A percentile compares a stretch with the other conserved stretches of the same genome.
Evolutionary conservation across 1,140 invertebrate genomes (phyloP).

Genomic region (Cyphomyrmex costatus): DNA sequence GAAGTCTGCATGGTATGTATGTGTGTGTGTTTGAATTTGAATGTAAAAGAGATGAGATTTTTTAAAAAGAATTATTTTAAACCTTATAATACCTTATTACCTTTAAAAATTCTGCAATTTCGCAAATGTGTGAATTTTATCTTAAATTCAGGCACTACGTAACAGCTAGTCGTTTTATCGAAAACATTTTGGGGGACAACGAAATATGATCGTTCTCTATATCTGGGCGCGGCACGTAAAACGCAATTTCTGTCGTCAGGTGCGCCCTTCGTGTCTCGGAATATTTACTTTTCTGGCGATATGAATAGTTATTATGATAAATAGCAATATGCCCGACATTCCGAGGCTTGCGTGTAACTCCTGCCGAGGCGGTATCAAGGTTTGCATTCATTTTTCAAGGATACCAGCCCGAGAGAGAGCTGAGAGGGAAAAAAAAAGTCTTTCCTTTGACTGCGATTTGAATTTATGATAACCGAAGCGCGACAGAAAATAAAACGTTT

Average conservation of each 20-base stretch:
- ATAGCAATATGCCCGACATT: conserved; percentile 62
- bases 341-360: conserved; percentile 33
- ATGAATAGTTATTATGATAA: conserved; percentile 66
- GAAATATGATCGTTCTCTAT: conserved; percentile 39
- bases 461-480: conserved; percentile 51
- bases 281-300: conserved; percentile 57
- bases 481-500: conserved; percentile 38
- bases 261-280: conserved; percentile 34
- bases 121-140: not conserved
- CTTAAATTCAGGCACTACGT: not conserved
- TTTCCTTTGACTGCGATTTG: conserved; percentile 33
- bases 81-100: not conserved
- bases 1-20: not conserved
- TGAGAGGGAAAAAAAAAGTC: conserved; percentile 14
- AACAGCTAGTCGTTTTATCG: not conserved
- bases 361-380: conserved; percentile 30
- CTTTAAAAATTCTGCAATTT: not conserved
- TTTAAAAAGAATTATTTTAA: not conserved
- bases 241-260: conserved; percentile 58
- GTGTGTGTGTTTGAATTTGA: not conserved
- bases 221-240: conserved; percentile 31
- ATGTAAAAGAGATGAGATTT: not conserved
- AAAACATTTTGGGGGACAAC: not conserved
- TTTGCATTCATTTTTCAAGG: conserved; percentile 53
- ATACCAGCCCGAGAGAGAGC: conserved; percentile 8